Conservation (phyloP, 2,797 vertebrate species). For the Serranus cabrilla region DNA sequence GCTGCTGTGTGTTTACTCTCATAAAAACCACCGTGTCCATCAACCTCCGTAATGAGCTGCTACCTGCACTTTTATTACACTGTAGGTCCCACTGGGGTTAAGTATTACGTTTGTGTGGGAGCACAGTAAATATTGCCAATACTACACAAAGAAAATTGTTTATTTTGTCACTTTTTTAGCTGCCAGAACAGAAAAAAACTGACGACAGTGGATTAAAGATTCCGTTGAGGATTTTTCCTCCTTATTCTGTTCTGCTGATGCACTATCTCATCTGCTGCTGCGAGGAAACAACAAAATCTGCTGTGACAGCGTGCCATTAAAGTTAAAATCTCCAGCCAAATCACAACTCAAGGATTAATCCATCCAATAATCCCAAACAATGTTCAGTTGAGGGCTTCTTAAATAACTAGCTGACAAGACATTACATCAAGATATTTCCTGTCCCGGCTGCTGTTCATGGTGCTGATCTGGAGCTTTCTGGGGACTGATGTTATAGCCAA, state of each 20-base stretch:
- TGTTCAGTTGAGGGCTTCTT: not conserved
- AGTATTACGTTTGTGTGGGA: not conserved
- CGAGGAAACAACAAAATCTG: not conserved
- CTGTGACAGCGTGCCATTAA: not conserved
- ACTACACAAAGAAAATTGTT: not conserved
- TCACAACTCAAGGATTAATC: slow-evolving; percentile 10
- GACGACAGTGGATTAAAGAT: slow-evolving; percentile 8
- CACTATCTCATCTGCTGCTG: not conserved
- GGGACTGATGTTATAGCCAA: no score
- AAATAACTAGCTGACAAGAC: not conserved
- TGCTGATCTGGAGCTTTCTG: slow-evolving; percentile 10
- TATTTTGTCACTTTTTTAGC: not conserved
- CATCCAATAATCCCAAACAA: slow-evolving; percentile 12
- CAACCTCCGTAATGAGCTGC: not conserved
- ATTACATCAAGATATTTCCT: not conserved
- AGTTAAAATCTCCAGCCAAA: slow-evolving; percentile 16
- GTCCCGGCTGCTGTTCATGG: not conserved
- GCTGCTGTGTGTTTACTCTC: not conserved
- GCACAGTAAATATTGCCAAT: not conserved
- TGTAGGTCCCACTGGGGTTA: not conserved
- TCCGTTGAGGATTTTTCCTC: not conserved
- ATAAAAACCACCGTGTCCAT: not conserved
- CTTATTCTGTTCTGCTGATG: not conserved
- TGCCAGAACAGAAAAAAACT: not conserved
- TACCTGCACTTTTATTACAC: not conserved